phyloP scores from a whole-genome alignment of 35 echinoderm and acorn worm genomes.

The Heliocidaris erythrogramma region DNA sequence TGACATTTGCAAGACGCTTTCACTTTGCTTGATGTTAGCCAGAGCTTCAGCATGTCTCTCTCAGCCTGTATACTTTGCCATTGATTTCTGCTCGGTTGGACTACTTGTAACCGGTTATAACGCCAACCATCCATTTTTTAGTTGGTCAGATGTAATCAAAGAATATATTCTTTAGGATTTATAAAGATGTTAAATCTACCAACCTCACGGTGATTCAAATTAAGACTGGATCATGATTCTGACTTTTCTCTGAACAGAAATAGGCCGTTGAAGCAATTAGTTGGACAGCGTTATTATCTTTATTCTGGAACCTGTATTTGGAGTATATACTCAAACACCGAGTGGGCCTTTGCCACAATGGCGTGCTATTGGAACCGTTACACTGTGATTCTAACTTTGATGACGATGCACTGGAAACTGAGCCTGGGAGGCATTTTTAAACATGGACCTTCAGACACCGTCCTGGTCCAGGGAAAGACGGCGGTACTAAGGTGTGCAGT shows the following conservation, averaged over 20 bases:
- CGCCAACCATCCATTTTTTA: neutral
- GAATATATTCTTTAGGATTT: neutral
- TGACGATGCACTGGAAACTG: neutral
- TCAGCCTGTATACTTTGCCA: neutral
- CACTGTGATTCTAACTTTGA: neutral
- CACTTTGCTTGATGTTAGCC: neutral
- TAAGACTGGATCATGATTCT: neutral
- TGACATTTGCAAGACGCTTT: neutral
- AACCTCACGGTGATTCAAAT: neutral
- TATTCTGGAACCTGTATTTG: neutral
- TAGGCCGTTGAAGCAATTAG: neutral
- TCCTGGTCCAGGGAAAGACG: constrained; percentile 56
- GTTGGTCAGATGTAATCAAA: neutral
- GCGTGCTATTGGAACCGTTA: neutral
- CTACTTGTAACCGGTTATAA: neutral
- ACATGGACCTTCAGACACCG: constrained; percentile 49
- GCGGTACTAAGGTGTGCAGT: constrained; percentile 61
- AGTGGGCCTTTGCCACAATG: neutral
- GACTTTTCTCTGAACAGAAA: neutral
- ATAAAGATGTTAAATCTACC: neutral
- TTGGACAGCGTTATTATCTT: neutral
- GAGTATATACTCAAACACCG: neutral
- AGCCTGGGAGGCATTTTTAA: neutral
- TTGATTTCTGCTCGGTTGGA: neutral
- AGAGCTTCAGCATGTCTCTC: neutral